A percentile compares a stretch with the other conserved stretches of the same genome.
Evolutionary conservation across 2,113 vertebrate species (phyloP).

Genomic region (Hoplias malabaricus): DNA sequence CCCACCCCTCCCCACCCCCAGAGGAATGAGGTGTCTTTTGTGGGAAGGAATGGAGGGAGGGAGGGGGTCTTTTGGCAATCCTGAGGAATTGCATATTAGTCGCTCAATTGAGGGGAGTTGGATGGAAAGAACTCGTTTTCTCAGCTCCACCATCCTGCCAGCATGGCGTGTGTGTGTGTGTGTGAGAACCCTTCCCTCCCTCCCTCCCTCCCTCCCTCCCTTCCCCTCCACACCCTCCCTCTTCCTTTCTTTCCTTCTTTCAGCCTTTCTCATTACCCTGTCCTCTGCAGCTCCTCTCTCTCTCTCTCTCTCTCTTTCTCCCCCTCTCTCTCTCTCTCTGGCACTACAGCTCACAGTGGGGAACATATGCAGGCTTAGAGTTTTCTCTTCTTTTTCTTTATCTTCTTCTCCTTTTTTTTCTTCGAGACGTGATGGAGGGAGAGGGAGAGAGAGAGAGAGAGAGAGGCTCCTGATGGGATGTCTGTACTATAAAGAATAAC

Average conservation of each 20-base stretch:
- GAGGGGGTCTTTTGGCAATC: slow-evolving; percentile 1
- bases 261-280: slow-evolving; percentile 5
- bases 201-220: neutral
- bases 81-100: slow-evolving; percentile 13
- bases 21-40: neutral
- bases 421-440: neutral
- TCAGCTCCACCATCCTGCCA: neutral
- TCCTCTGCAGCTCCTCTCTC: neutral
- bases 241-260: neutral
- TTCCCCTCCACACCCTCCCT: neutral
- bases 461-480: neutral
- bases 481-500: neutral
- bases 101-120: neutral
- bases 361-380: neutral
- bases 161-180: neutral
- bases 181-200: slow-evolving; percentile 1
- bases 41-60: neutral
- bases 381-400: slow-evolving; percentile 12
- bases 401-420: too few species aligned
- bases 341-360: neutral
- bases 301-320: neutral
- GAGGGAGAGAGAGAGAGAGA: neutral
- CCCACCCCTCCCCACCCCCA: too few species aligned
- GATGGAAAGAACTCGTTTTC: neutral
- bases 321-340: neutral